Base-by-base conservation (phyloP, 2,113 vertebrate genomes). In the Phyllostomus hastatus region DNA sequence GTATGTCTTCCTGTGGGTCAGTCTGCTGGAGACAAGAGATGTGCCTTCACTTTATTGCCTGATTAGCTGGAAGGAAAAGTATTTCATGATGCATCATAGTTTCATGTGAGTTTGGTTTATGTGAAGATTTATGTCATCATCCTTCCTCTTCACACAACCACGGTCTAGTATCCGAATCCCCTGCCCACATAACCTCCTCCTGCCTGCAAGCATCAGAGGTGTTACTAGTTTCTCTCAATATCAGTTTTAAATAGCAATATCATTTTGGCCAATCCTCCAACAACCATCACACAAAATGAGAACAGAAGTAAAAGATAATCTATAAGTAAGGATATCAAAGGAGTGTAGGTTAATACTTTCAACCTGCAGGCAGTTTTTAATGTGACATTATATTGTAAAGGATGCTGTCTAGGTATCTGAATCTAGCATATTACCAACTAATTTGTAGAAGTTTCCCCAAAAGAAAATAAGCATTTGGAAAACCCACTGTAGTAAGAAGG, bases 21-120 rank as follows among this genome's bases (percentile, higher is more conserved):
- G 10, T 91, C 81, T 88, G 64, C 95, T 20, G 4, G 95, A 94
- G 33, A 95, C 92, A 93, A 82, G 4, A 89, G 95, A 96, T 14
- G n/a, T 52, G 20, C 20, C 35, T 90, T 52, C 17, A 0, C 19
- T 67, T 1, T 20, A 64, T 83, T 26, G 17, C 79, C 73, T 85
- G 46, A 93, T 93, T 93, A 31, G 67, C 26, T 61, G 41, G 54
- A 82, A 91, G 87, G 17, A 54, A 38, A 75, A 52, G 38, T 43
- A 54, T 59, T 81, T 79, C 38, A 67, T 0, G 20, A 33, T 19
- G 7, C 22, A 38, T 9, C 35, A n/a, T 1, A 1, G 15, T 52
- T 72, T 90, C 26, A 11, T 15, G 57, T 31, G 28, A 61, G 26
- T 4, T 41, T 91, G 67, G 72, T 66, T 95, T 91, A 93, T 75